Evolutionary conservation across 2,797 vertebrate species (phyloP).

Genomic region (Hyperoplus lanceolatus): DNA sequence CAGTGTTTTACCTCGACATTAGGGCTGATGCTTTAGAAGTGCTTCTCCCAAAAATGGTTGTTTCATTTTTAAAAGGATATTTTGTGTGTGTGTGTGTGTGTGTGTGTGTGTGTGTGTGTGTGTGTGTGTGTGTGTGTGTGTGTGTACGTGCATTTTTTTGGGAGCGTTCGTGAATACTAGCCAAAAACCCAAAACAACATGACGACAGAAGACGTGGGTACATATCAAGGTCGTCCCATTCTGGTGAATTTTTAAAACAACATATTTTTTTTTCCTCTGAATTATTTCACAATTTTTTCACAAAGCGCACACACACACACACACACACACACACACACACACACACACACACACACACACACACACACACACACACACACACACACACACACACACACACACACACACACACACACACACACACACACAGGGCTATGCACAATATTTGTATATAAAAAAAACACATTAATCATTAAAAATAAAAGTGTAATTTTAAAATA

Average conservation of each 20-base stretch:
- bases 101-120: too few species aligned
- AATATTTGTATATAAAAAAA: too few species aligned
- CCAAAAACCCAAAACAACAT: neutral
- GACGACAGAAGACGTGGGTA: neutral
- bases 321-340: too few species aligned
- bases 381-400: too few species aligned
- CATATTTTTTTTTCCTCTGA: neutral
- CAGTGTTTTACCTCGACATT: slow-evolving; percentile 25
- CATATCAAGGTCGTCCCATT: slow-evolving; percentile 44
- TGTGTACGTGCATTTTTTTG: too few species aligned
- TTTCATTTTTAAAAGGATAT: slow-evolving; percentile 3
- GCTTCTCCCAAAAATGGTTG: slow-evolving; percentile 17
- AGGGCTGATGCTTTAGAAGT: slow-evolving; percentile 20
- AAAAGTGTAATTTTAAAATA: slow-evolving; percentile 17
- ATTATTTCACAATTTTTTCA: slow-evolving; percentile 14
- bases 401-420: too few species aligned
- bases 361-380: too few species aligned
- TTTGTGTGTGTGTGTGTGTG: neutral
- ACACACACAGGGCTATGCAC: too few species aligned
- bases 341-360: too few species aligned
- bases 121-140: too few species aligned
- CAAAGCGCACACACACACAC: neutral
- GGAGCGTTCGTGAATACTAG: neutral
- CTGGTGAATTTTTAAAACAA: neutral
- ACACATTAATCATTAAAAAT: too few species aligned